A percentile compares a stretch with the other conserved stretches of the same genome.
Conservation (phyloP, 2,888 invertebrate species). For the Aricia artaxerxes region DNA sequence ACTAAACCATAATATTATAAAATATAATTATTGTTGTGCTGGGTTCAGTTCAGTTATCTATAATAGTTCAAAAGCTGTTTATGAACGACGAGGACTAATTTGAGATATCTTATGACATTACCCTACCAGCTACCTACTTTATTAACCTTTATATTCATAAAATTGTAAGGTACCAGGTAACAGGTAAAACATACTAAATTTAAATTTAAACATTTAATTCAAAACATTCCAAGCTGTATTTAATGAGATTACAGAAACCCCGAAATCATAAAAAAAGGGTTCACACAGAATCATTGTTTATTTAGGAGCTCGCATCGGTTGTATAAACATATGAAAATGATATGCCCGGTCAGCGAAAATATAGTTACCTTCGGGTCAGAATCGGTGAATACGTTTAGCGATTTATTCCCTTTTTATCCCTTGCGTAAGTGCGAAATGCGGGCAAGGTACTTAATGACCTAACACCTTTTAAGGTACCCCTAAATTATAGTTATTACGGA, state of each 20-base stretch:
- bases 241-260: constrained; percentile 2
- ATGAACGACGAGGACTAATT: no score
- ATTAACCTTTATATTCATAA: not conserved
- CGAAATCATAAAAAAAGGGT: not conserved
- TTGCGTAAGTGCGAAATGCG: constrained; percentile 29
- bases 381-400: constrained; percentile 27
- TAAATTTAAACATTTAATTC: not conserved
- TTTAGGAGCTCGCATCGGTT: constrained; percentile 23
- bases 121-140: no score
- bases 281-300: constrained; percentile 29
- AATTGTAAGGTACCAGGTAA: not conserved
- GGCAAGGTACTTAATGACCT: constrained; percentile 30
- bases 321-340: constrained; percentile 36
- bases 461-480: constrained; percentile 25
- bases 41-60: no score
- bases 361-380: constrained; percentile 35
- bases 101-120: no score
- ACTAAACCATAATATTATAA: no score
- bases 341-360: constrained; percentile 36
- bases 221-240: constrained; percentile 17
- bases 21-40: no score
- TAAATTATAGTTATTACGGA: constrained; percentile 22
- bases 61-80: no score
- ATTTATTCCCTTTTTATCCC: constrained; percentile 30
- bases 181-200: not conserved